Evolutionary conservation across 1,140 invertebrate species (phyloP).

Genomic region (Leptinotarsa lineolata): DNA sequence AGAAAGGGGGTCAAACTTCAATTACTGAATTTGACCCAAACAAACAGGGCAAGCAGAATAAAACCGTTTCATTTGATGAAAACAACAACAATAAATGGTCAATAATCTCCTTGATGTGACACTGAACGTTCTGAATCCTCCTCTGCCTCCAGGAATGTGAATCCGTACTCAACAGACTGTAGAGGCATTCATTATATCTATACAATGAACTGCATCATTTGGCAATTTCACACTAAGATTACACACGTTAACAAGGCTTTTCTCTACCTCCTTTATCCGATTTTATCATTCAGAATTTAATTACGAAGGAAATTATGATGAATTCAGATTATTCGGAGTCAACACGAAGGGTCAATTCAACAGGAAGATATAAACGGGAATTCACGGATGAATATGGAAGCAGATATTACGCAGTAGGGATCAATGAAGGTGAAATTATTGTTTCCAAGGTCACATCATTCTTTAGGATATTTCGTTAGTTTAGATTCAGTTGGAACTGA

Average conservation of each 20-base stretch:
- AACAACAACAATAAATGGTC: too few species aligned
- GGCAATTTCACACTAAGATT: slow-evolving; percentile 54
- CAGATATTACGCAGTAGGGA: background rate
- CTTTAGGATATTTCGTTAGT: too few species aligned
- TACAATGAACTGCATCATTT: slow-evolving; percentile 56
- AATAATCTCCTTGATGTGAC: background rate
- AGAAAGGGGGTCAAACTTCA: too few species aligned
- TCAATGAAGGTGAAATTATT: too few species aligned
- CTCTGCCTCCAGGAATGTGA: background rate
- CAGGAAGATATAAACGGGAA: background rate
- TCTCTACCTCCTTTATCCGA: slow-evolving; percentile 29
- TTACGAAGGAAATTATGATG: slow-evolving; percentile 3
- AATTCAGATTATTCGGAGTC: slow-evolving; percentile 8
- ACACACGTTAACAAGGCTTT: slow-evolving; percentile 45
- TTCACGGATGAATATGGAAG: background rate
- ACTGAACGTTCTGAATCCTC: background rate
- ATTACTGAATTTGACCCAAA: too few species aligned
- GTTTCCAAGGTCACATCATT: too few species aligned
- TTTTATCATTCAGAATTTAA: slow-evolving; percentile 9
- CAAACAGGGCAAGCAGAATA: too few species aligned
- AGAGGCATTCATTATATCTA: slow-evolving; percentile 55
- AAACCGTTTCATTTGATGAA: too few species aligned
- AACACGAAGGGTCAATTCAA: background rate
- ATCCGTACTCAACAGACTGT: slow-evolving; percentile 36
- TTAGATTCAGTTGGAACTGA: too few species aligned